Percentiles rank a stretch among this genome's conserved stretches.
Evolutionary conservation across 2,888 invertebrate species (phyloP).

Genomic region (Lomographa bimaculata): DNA sequence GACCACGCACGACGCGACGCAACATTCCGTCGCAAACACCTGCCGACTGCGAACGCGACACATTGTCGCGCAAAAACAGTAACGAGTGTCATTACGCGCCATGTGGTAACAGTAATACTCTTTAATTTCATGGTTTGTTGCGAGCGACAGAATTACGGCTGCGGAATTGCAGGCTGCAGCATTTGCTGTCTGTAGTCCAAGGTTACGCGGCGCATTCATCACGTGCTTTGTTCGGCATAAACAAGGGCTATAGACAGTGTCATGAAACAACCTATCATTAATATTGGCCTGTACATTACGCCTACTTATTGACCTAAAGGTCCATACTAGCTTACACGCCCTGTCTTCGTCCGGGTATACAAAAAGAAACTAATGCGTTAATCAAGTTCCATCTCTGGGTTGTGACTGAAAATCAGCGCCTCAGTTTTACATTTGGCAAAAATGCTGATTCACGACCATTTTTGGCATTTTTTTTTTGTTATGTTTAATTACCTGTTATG

Average conservation of each 20-base stretch:
- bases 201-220: slow-evolving; percentile 28
- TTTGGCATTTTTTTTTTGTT: no score
- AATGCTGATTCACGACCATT: no score
- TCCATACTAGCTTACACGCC: no score
- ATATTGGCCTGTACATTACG: slow-evolving; percentile 5
- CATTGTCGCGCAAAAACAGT: slow-evolving; percentile 57
- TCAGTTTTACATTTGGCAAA: no score
- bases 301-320: no score
- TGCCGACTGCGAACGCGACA: slow-evolving; percentile 39
- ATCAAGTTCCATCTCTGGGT: no score
- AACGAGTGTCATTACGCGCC: slow-evolving; percentile 44
- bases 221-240: slow-evolving; percentile 17
- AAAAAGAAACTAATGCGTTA: no score
- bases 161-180: slow-evolving; percentile 34
- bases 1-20: slow-evolving; percentile 36
- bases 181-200: slow-evolving; percentile 27
- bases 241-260: slow-evolving; percentile 10
- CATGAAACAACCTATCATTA: slow-evolving; percentile 11
- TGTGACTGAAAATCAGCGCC: no score
- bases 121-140: slow-evolving; percentile 48
- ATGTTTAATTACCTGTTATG: no score
- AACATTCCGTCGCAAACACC: slow-evolving; percentile 37
- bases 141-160: slow-evolving; percentile 31
- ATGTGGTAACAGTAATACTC: slow-evolving; percentile 40
- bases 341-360: no score